phyloP scores from a whole-genome alignment of 1,140 invertebrate species.

The Zaprionus ghesquierei region DNA sequence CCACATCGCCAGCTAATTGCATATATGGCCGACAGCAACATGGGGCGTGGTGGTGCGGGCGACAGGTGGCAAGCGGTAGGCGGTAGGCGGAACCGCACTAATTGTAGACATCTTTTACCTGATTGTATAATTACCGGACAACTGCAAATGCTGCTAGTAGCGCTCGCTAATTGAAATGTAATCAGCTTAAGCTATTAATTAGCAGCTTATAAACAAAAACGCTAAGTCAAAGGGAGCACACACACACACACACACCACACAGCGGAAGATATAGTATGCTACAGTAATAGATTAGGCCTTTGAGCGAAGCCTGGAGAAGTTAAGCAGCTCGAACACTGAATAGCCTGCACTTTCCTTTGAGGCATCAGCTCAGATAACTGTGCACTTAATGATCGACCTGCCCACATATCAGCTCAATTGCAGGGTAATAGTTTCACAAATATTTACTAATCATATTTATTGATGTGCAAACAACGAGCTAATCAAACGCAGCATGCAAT shows the following conservation, averaged over 20 bases:
- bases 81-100: constrained; percentile 28
- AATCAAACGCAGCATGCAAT: constrained; percentile 65
- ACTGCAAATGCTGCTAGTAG: constrained; percentile 36
- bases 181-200: constrained; percentile 50
- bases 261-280: not conserved
- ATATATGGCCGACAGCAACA: constrained; percentile 33
- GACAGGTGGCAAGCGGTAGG: not conserved
- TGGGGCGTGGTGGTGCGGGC: not conserved
- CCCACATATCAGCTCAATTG: not conserved
- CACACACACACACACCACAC: not conserved
- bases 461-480: constrained; percentile 47
- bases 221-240: constrained; percentile 5
- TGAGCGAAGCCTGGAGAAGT: not conserved
- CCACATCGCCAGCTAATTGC: constrained; percentile 62
- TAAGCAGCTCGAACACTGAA: not conserved
- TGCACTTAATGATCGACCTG: not conserved
- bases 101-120: constrained; percentile 69
- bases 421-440: constrained; percentile 21
- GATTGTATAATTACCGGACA: constrained; percentile 54
- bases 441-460: constrained; percentile 49
- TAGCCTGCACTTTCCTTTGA: not conserved
- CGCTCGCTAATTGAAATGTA: constrained; percentile 63
- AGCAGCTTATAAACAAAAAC: constrained; percentile 18
- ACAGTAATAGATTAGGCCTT: not conserved
- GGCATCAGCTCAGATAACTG: not conserved